These are phyloP conservation scores for Agonopterix alstromeriana DNA, from an alignment of 2,888 invertebrate species.

Conservation along the genomic window DNA sequence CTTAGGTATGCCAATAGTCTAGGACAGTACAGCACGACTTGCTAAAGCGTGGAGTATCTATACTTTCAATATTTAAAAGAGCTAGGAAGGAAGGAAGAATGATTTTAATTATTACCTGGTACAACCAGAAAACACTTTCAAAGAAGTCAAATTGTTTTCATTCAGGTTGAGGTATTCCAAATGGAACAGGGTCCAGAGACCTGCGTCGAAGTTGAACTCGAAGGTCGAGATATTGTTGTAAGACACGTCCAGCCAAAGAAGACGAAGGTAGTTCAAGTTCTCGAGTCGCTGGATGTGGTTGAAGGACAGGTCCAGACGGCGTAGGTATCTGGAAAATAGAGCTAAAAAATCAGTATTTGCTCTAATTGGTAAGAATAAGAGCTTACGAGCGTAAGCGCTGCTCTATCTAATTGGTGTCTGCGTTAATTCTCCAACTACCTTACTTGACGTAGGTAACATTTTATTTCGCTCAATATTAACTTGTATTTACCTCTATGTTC, in stretches of 20 bases:
- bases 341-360: not conserved
- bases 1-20: no score
- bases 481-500: no score
- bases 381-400: no score
- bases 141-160: constrained; percentile 68
- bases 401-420: no score
- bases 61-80: no score
- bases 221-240: constrained; percentile 71
- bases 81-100: not conserved
- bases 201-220: constrained; percentile 45
- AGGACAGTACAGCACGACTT: no score
- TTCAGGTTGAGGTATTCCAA: constrained; percentile 72
- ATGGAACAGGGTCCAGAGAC: constrained; percentile 70
- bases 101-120: constrained; percentile 44
- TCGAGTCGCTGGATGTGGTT: constrained; percentile 76
- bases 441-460: no score
- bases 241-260: constrained; percentile 74
- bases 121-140: constrained; percentile 70
- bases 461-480: no score
- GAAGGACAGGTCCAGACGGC: constrained; percentile 75
- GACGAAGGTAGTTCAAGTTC: constrained; percentile 71
- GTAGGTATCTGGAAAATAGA: constrained; percentile 62
- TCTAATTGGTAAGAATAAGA: not conserved
- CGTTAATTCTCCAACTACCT: no score
- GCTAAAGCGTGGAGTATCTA: no score